Base-by-base conservation (phyloP, 2,888 invertebrate species). In the Folsomia manolachei region DNA sequence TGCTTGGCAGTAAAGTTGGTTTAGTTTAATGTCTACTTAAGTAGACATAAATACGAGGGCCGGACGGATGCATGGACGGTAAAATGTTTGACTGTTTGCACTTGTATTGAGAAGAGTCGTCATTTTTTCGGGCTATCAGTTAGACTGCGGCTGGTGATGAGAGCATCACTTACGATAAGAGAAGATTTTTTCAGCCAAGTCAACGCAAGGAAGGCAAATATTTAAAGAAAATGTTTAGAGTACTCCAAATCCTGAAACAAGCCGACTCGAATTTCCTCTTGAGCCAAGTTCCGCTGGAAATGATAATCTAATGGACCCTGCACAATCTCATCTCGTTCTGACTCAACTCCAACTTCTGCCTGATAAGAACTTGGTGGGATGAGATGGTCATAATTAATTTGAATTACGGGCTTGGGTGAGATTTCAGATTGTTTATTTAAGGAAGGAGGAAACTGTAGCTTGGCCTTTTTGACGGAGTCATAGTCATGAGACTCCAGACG, bases 21-120 rank as follows among this genome's bases (percentile, higher is more conserved):
- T 39, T 39, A 39, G 39, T 39, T 39, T 39, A 18, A 56, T n/a
- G 51, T 18, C 18, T 51, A 51, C 51, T 51, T 51, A 51, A 56
- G 21, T 19, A 19, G 56, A 18, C 18, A 56, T 56, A 56, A 56
- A 56, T 39, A 39, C 39, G 14, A 4, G n/a, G 4, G 56, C 7
- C 56, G 21, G 19, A 7, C 7, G 19, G 56, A 56, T 56, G 56
- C 21, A n/a, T n/a, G n/a, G n/a, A n/a, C 39, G 39, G 56, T 56
- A 56, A 56, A n/a, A 56, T 56, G 56, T 56, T 56, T 56, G 21
- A 56, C 56, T 56, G 19, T 56, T 56, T 56, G 56, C 56, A 56
- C 21, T 56, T n/a, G 56, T 56, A 19, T 21, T n/a, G 18, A 7
- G 18, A 7, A 14, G 14, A 39, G 56, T 56, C 4, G 19, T 56